Evolutionary conservation across 1,140 invertebrate genomes (phyloP).

Genomic region (Drosophila tropicalis): DNA sequence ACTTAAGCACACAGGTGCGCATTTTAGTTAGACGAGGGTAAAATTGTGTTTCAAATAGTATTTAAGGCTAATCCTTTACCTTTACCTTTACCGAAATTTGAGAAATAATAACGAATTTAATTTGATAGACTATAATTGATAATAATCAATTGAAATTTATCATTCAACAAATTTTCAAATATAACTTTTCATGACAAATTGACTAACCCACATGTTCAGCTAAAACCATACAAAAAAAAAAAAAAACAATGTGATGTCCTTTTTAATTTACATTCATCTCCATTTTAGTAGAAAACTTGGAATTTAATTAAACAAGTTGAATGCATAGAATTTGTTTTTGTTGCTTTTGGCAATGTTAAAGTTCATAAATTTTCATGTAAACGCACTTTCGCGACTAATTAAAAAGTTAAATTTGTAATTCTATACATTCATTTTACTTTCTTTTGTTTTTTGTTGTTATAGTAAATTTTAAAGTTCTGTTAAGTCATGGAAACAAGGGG

Average conservation of each 20-base stretch:
- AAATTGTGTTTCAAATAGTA: too few species aligned
- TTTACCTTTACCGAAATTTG: too few species aligned
- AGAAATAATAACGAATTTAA: too few species aligned
- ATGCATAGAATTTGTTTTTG: slow-evolving; percentile 39
- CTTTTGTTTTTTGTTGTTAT: not conserved
- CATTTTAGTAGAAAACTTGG: slow-evolving; percentile 49
- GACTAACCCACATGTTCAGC: too few species aligned
- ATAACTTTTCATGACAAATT: too few species aligned
- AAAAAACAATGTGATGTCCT: not conserved
- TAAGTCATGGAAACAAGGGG: not conserved
- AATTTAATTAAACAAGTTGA: slow-evolving; percentile 78
- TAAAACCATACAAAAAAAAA: not conserved
- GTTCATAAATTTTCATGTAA: slow-evolving; percentile 64
- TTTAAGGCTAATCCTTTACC: too few species aligned
- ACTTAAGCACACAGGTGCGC: slow-evolving; percentile 3
- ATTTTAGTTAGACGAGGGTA: not conserved
- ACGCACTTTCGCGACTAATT: slow-evolving; percentile 50
- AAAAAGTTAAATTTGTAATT: slow-evolving; percentile 31
- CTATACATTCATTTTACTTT: not conserved
- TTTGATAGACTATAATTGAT: too few species aligned
- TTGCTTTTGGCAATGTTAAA: slow-evolving; percentile 10
- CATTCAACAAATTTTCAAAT: too few species aligned
- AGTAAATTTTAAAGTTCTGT: not conserved
- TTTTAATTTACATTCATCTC: slow-evolving; percentile 14
- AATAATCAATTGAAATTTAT: too few species aligned